Conservation (phyloP, 2,797 vertebrate species). For the Microchirus variegatus region DNA sequence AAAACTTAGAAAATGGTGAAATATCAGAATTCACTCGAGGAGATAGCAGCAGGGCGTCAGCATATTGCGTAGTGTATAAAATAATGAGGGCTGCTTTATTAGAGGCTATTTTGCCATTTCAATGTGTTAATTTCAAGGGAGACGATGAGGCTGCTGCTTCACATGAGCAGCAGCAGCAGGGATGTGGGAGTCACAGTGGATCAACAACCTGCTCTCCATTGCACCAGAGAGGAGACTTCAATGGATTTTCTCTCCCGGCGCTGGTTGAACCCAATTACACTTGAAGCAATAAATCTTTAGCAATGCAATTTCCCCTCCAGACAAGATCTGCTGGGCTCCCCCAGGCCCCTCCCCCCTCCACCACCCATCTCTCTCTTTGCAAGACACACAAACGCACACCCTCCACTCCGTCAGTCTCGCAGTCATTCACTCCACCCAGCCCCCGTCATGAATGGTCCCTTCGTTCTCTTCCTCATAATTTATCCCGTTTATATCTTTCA, state of each 20-base stretch:
- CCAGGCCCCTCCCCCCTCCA: slow-evolving; percentile 32
- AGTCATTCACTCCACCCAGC: slow-evolving; percentile 20
- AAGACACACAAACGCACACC: slow-evolving; percentile 15
- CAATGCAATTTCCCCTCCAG: slow-evolving; percentile 79
- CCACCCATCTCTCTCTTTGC: slow-evolving; percentile 23
- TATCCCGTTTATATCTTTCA: slow-evolving; percentile 7
- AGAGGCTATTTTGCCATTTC: no score
- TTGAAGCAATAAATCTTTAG: slow-evolving; percentile 82
- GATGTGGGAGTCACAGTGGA: slow-evolving; percentile 35
- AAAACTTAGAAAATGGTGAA: no score
- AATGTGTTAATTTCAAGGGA: not conserved
- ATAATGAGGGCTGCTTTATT: no score
- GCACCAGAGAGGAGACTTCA: slow-evolving; percentile 58
- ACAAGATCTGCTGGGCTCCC: slow-evolving; percentile 68
- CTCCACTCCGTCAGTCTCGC: slow-evolving; percentile 14
- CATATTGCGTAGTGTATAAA: no score
- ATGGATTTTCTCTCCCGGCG: slow-evolving; percentile 78
- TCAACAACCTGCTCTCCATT: slow-evolving; percentile 44
- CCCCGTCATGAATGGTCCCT: slow-evolving; percentile 29
- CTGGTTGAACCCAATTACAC: slow-evolving; percentile 84
- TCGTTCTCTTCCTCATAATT: slow-evolving; percentile 8
- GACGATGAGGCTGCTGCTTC: not conserved
- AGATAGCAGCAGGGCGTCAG: no score
- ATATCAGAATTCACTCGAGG: no score
- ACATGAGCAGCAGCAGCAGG: slow-evolving; percentile 11